phyloP scores from a whole-genome alignment of 2,888 invertebrate genomes.

The Leptodirus hochenwartii region DNA sequence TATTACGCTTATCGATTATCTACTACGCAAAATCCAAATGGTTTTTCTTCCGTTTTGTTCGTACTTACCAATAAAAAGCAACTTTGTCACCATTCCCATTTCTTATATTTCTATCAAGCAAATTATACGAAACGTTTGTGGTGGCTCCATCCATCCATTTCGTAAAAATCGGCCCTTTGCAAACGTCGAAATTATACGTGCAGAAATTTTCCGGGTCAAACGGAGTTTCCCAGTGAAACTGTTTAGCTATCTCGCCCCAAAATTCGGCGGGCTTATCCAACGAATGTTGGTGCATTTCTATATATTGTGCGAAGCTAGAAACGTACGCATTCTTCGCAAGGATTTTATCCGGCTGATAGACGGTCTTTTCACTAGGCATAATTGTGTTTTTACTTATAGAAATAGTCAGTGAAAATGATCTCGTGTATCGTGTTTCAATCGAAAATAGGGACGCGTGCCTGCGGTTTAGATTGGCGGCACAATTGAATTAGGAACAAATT shows the following conservation, averaged over 20 bases:
- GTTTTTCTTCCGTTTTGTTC: conserved; percentile 7
- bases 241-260: conserved; percentile 84
- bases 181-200: conserved; percentile 80
- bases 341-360: conserved; percentile 39
- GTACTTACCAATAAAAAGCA: conserved; percentile 85
- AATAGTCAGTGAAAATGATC: too few relatives aligned
- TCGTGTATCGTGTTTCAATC: too few relatives aligned
- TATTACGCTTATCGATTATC: too few relatives aligned
- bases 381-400: conserved; percentile 6
- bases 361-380: conserved; percentile 37
- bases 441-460: too few relatives aligned
- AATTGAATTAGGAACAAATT: too few relatives aligned
- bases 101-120: conserved; percentile 79
- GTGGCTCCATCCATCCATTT: conserved; percentile 92
- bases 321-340: conserved; percentile 42
- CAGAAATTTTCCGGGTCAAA: conserved; percentile 58
- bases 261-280: conserved; percentile 78
- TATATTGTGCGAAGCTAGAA: conserved; percentile 56
- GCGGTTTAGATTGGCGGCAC: too few relatives aligned
- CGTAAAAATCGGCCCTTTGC: conserved; percentile 74
- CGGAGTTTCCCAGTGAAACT: conserved; percentile 83
- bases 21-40: too few relatives aligned
- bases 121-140: conserved; percentile 92
- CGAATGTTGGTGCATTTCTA: conserved; percentile 67
- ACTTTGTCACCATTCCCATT: conserved; percentile 78